Evolutionary conservation across 2,113 vertebrate species (phyloP), one percentile per base, ranked within the genome.

Genomic region (Nycticebus coucang): DNA sequence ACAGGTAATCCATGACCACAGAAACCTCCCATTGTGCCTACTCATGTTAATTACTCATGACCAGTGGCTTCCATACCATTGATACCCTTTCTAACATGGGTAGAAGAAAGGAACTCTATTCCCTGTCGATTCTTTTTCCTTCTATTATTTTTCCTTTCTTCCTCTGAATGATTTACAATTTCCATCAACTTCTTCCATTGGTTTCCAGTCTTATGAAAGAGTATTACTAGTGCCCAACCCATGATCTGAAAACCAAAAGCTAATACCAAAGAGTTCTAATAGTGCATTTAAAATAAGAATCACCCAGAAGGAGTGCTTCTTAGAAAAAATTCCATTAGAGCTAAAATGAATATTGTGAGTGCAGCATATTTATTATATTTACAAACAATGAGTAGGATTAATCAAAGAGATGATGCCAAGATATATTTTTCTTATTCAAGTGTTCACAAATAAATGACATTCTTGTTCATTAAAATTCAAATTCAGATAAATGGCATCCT

Each of bases 381-480:
- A 94, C 11, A 93, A 95, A 55, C 41, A 64, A 93, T 95, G 26
- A 75, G 33, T 17, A 89, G 69, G 24, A 97, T 91, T 96, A 97
- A 95, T 91, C 94, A 96, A 95, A 89, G 57, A 89, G 79, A 81
- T 89, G 93, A 95, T 72, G 82, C 24, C 77, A 95, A 94, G 33
- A 37, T 82, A 69, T 62, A 55, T 93, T 78, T 50, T 88, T 96
- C 88, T 62, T 95, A 77, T 87, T 94, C 89, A 87, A 87, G 45
- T 89, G 21, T 87, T 93, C 79, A 84, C 53, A 97, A 96, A 86
- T 91, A 83, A 95, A 89, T 94, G 41, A 8, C 41, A 96, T 95
- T 95, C 53, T 95, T 88, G 28, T 33, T 95, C 83, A 95, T 97
- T 96, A 77, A 92, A 97, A 96, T 97, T 95, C 62, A 95, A 96